A percentile compares a stretch with the other conserved stretches of the same genome.
Conservation (phyloP, 2,888 invertebrate genomes). For the Ecdyonurus torrentis region DNA sequence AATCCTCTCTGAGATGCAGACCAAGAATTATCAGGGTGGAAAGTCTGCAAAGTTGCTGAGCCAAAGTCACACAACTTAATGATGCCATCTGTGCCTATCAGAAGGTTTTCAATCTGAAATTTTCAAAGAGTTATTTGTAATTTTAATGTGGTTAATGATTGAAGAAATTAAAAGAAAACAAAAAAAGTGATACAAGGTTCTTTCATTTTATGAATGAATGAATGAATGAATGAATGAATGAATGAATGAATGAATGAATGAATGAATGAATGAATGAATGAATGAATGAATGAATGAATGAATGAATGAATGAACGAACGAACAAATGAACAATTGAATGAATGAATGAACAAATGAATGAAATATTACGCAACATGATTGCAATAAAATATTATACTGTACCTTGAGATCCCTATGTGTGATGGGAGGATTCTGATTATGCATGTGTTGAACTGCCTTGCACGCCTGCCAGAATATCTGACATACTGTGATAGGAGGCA, state of each 20-base stretch:
- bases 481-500: constrained; percentile 52
- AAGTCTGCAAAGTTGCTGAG: constrained; percentile 72
- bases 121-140: not conserved
- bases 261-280: too few species aligned
- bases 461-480: constrained; percentile 84
- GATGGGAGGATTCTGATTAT: constrained; percentile 75
- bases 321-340: too few species aligned
- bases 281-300: too few species aligned
- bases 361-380: too few species aligned
- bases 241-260: not conserved
- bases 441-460: constrained; percentile 85
- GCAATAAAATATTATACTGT: too few species aligned
- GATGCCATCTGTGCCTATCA: constrained; percentile 66
- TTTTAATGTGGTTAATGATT: not conserved
- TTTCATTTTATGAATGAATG: too few species aligned
- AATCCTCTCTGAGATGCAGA: constrained; percentile 76
- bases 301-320: too few species aligned
- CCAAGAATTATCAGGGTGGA: constrained; percentile 77
- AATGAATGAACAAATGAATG: too few species aligned
- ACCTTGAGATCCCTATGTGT: constrained; percentile 91
- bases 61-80: constrained; percentile 97
- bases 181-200: not conserved
- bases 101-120: constrained; percentile 67
- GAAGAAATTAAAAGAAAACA: not conserved
- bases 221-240: too few species aligned